phyloP scores from a whole-genome alignment of 2,113 vertebrate genomes.

The Sigmodon hispidus region DNA sequence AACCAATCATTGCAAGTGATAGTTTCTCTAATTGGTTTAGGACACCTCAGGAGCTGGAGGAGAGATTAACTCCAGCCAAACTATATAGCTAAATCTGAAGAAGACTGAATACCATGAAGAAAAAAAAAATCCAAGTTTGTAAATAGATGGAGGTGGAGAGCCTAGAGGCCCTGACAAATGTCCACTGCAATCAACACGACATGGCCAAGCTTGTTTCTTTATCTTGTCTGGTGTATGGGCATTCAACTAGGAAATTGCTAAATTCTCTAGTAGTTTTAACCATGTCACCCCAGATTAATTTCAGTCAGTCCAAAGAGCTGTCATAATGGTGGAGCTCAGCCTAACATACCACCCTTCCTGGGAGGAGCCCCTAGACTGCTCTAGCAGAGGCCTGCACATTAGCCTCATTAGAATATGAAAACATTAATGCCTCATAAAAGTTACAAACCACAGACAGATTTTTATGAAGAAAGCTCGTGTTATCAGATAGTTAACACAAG shows the following conservation, averaged over 20 bases:
- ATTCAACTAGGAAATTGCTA: not conserved
- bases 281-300: conserved; percentile 74
- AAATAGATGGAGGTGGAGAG: not conserved
- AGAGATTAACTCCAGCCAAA: not conserved
- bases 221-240: not conserved
- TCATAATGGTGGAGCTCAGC: conserved; percentile 32
- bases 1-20: conserved; percentile 13
- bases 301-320: conserved; percentile 68
- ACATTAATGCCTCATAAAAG: not conserved
- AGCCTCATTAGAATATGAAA: conserved; percentile 19
- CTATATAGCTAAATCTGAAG: not conserved
- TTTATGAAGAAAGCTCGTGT: conserved; percentile 1
- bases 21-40: not conserved
- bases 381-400: conserved; percentile 31
- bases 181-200: not conserved
- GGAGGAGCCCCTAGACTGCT: conserved; percentile 33
- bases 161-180: not conserved
- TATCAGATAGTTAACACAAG: not conserved
- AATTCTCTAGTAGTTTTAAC: conserved; percentile 63
- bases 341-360: not conserved
- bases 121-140: not conserved
- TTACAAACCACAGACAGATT: not conserved
- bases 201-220: not conserved
- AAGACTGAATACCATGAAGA: not conserved
- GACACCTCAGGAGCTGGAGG: not conserved